Percentiles rank a stretch among this genome's conserved stretches.
phyloP scores from a whole-genome alignment of 1,140 invertebrate genomes.

The Zelostemma sp. region DNA sequence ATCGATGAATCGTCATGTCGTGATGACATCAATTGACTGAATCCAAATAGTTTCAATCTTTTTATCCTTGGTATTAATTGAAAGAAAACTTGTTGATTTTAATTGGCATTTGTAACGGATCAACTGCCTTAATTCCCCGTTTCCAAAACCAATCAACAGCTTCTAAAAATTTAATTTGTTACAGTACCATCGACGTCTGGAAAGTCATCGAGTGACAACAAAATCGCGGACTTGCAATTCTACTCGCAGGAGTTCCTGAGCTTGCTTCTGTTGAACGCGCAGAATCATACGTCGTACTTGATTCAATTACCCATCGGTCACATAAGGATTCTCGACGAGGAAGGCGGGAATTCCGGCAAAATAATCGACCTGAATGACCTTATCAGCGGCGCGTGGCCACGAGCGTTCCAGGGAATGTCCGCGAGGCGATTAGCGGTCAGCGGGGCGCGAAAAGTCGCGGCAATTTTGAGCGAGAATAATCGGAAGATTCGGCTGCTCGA shows the following conservation, averaged over 20 bases:
- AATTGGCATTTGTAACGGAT: background rate
- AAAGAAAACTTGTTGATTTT: background rate
- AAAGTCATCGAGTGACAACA: conserved; percentile 32
- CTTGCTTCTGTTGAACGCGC: conserved; percentile 76
- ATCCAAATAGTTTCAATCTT: background rate
- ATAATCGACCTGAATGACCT: conserved; percentile 70
- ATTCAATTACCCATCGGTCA: conserved; percentile 75
- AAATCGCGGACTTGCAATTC: conserved; percentile 80
- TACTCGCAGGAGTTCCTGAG: conserved; percentile 86
- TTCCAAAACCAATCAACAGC: too few species aligned
- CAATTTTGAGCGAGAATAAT: conserved; percentile 83
- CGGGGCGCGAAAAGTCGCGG: conserved; percentile 88
- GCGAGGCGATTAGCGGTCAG: conserved; percentile 85
- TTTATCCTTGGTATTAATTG: conserved; percentile 4
- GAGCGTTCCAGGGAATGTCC: conserved; percentile 80
- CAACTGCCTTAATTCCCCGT: too few species aligned
- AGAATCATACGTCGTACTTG: conserved; percentile 73
- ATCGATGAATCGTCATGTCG: background rate
- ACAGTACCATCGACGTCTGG: conserved; percentile 33
- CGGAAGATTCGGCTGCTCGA: conserved; percentile 89
- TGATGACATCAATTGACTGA: background rate
- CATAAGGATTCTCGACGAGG: conserved; percentile 42
- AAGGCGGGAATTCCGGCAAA: conserved; percentile 62
- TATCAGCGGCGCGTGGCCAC: conserved; percentile 71
- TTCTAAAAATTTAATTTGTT: conserved; percentile 20